Percentiles rank a stretch among this genome's conserved stretches.
phyloP scores from a whole-genome alignment of 1,140 invertebrate genomes.

The Spodoptera frugiperda region DNA sequence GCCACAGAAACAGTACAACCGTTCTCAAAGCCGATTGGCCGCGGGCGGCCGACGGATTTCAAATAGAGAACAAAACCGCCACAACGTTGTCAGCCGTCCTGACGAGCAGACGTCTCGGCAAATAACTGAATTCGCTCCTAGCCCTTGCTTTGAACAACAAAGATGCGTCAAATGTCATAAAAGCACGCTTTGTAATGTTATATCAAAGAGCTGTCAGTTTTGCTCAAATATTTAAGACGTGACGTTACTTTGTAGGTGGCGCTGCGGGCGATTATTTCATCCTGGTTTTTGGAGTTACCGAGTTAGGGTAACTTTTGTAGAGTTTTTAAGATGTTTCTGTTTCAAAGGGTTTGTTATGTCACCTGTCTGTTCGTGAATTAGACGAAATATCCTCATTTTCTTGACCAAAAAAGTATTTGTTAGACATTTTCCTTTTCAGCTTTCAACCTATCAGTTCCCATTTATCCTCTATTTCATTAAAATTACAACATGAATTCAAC shows the following conservation, averaged over 20 bases:
- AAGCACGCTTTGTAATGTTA: slow-evolving; percentile 33
- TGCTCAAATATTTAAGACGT: slow-evolving; percentile 32
- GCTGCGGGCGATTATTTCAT: background rate
- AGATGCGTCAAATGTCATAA: slow-evolving; percentile 45
- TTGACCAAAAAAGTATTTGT: too few species aligned
- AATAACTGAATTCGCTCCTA: slow-evolving; percentile 19
- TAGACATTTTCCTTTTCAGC: too few species aligned
- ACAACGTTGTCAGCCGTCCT: slow-evolving; percentile 40
- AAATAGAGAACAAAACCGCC: slow-evolving; percentile 44
- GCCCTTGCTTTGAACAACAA: slow-evolving; percentile 43
- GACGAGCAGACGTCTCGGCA: slow-evolving; percentile 33
- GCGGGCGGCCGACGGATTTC: slow-evolving; percentile 40
- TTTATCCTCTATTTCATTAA: too few species aligned
- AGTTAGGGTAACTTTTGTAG: background rate
- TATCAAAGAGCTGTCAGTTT: slow-evolving; percentile 45
- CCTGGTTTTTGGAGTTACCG: background rate
- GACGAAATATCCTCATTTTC: too few species aligned
- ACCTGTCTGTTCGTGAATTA: too few species aligned
- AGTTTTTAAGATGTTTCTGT: background rate
- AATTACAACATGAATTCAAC: too few species aligned
- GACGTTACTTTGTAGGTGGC: slow-evolving; percentile 13
- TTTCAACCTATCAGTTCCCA: too few species aligned
- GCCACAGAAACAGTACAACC: slow-evolving; percentile 22
- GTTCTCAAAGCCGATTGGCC: slow-evolving; percentile 40
- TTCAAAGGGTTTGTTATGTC: too few species aligned